Percentiles rank a stretch among this genome's conserved stretches.
Evolutionary conservation across 2,888 invertebrate species (phyloP).

Genomic region (Calameuta pallipes): DNA sequence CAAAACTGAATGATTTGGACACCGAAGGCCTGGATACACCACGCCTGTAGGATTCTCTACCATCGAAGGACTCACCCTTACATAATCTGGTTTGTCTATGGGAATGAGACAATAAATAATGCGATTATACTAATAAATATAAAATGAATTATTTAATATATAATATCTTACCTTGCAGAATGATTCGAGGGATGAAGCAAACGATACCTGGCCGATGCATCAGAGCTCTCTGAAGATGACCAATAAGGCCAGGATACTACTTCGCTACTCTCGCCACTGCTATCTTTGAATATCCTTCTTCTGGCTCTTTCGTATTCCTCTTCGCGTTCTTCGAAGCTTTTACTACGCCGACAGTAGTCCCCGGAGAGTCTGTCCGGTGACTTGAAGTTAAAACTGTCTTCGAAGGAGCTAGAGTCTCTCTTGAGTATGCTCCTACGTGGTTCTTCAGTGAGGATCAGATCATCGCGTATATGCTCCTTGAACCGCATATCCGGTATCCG

Average conservation of each 20-base stretch:
- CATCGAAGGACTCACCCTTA: constrained; percentile 69
- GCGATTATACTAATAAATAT: neutral
- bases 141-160: neutral
- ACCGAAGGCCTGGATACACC: constrained; percentile 69
- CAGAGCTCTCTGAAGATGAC: constrained; percentile 62
- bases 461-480: constrained; percentile 77
- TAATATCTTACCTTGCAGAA: constrained; percentile 43
- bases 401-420: constrained; percentile 83
- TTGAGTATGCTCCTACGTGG: constrained; percentile 84
- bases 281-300: constrained; percentile 83
- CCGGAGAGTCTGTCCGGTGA: constrained; percentile 74
- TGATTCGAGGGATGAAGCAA: constrained; percentile 58
- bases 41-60: constrained; percentile 65
- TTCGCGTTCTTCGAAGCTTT: constrained; percentile 92
- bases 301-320: constrained; percentile 89
- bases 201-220: constrained; percentile 56
- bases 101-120: constrained; percentile 6
- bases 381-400: constrained; percentile 72
- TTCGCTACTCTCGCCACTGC: constrained; percentile 57
- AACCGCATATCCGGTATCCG: constrained; percentile 79
- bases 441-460: constrained; percentile 74
- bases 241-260: constrained; percentile 61
- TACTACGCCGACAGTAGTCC: constrained; percentile 77
- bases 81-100: constrained; percentile 62
- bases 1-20: constrained; percentile 89